phyloP scores from a whole-genome alignment of 2,113 vertebrate genomes.

The Cettia cetti region DNA sequence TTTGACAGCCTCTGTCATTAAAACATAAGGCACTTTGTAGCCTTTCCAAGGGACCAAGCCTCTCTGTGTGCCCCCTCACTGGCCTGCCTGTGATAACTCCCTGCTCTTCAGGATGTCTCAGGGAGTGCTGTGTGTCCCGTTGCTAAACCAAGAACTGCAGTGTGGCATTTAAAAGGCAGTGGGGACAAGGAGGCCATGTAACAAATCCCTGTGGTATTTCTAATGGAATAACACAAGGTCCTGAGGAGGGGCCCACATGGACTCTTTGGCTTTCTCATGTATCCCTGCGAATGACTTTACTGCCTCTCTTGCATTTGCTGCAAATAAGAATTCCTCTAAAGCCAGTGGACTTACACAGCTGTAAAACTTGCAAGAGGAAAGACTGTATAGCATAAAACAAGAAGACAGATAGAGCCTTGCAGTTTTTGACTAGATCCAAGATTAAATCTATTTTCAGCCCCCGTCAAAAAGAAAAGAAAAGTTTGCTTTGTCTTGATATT shows the following conservation, averaged over 20 bases:
- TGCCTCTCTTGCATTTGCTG: neutral
- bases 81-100: neutral
- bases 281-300: neutral
- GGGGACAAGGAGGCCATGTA: neutral
- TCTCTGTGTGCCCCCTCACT: neutral
- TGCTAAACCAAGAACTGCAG: neutral
- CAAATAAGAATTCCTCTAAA: neutral
- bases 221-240: neutral
- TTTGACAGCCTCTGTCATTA: slow-evolving; percentile 20
- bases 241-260: neutral
- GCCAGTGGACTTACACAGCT: neutral
- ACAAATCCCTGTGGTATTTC: neutral
- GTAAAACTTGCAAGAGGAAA: neutral
- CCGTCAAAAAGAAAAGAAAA: neutral
- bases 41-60: neutral
- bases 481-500: neutral
- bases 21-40: neutral
- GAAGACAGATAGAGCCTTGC: neutral
- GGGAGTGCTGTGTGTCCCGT: neutral
- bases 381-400: neutral
- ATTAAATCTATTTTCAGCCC: neutral
- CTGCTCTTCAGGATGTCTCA: neutral
- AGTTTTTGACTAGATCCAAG: neutral
- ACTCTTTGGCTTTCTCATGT: neutral
- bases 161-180: neutral